phyloP scores from a whole-genome alignment of 2,113 vertebrate species.

The Chloroceryle aenea region DNA sequence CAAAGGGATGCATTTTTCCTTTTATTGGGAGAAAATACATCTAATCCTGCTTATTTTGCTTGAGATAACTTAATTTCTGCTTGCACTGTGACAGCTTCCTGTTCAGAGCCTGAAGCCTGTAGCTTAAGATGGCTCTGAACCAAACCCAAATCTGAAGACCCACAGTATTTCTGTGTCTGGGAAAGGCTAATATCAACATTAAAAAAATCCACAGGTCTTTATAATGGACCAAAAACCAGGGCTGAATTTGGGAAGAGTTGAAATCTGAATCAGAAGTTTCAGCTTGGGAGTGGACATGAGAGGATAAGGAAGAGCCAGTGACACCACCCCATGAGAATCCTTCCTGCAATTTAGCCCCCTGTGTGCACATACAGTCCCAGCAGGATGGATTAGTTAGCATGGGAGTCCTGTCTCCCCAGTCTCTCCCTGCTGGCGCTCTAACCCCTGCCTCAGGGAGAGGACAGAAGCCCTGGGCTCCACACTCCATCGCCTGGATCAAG shows the following conservation, averaged over 20 bases:
- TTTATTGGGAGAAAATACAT: neutral
- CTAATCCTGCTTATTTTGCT: conserved; percentile 21
- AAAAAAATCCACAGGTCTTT: neutral
- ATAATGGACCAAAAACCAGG: neutral
- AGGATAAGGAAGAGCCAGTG: neutral
- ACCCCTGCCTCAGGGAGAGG: neutral
- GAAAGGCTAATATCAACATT: neutral
- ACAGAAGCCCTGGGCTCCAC: neutral
- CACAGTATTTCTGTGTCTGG: neutral
- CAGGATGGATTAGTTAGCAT: neutral
- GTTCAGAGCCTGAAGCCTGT: neutral
- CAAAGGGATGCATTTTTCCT: neutral
- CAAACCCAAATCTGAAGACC: neutral
- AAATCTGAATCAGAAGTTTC: neutral
- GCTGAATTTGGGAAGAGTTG: neutral
- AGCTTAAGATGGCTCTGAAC: neutral
- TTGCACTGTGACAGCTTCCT: neutral
- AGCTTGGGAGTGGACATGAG: neutral
- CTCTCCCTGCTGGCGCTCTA: neutral
- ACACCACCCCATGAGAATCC: neutral
- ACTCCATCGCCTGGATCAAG: neutral
- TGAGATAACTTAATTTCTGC: neutral
- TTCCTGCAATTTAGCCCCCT: neutral
- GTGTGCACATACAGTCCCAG: fast-evolving
- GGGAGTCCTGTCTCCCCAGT: neutral